phyloP scores from a whole-genome alignment of 2,113 vertebrate species.

The Irena cyanogastra region DNA sequence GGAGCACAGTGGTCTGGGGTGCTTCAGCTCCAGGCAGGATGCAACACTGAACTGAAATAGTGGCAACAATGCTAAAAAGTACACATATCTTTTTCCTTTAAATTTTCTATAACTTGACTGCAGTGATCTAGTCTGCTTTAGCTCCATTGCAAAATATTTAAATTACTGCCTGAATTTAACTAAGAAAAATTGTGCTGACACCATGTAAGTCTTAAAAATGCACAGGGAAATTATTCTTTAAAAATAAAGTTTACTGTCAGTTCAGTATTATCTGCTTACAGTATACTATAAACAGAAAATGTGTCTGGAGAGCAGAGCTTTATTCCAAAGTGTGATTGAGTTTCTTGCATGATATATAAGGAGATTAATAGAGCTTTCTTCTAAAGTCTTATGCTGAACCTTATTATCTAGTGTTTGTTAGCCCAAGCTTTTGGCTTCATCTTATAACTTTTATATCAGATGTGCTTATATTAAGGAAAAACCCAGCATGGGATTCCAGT shows the following conservation, averaged over 20 bases:
- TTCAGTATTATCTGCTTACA: neutral
- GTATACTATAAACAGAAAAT: neutral
- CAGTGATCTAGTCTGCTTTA: neutral
- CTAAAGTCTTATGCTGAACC: neutral
- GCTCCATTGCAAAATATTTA: neutral
- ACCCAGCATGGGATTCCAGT: neutral
- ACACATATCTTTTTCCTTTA: neutral
- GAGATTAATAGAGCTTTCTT: neutral
- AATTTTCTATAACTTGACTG: neutral
- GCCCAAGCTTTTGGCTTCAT: neutral
- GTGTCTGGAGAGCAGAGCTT: neutral
- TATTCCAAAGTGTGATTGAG: neutral
- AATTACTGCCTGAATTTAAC: neutral
- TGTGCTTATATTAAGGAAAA: neutral
- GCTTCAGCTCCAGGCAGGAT: neutral
- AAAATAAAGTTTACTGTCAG: neutral
- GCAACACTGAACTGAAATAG: neutral
- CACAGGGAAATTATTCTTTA: neutral
- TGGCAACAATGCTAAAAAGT: neutral
- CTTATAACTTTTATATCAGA: neutral
- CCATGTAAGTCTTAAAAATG: neutral
- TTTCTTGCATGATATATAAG: neutral
- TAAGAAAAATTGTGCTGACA: neutral
- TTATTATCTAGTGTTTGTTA: neutral
- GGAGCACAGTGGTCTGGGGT: neutral